A percentile compares a stretch with the other conserved stretches of the same genome.
phyloP scores from a whole-genome alignment of 2,113 vertebrate genomes.

The Aix galericulata region DNA sequence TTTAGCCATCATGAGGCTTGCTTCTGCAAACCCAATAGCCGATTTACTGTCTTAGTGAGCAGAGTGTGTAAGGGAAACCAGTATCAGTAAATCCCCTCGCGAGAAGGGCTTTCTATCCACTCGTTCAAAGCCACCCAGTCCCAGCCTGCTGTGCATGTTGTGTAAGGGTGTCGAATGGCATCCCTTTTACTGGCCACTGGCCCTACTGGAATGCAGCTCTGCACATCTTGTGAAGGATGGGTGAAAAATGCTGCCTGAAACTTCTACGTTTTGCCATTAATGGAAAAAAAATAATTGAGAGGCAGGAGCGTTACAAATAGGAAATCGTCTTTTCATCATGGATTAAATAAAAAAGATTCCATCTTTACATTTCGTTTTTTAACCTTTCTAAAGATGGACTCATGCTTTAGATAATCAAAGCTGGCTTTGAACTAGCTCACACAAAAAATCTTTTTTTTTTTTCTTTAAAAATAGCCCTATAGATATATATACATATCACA shows the following conservation, averaged over 20 bases:
- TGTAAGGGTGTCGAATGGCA: constrained; percentile 61
- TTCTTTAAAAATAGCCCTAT: constrained; percentile 59
- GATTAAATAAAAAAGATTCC: constrained; percentile 54
- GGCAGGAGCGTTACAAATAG: background rate
- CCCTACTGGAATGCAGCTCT: constrained; percentile 56
- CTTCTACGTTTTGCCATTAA: constrained; percentile 11
- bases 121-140: constrained; percentile 39
- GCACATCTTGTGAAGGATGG: constrained; percentile 43
- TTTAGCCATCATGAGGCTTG: background rate
- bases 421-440: constrained; percentile 48
- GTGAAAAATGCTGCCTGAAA: constrained; percentile 53
- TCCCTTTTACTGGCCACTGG: constrained; percentile 47
- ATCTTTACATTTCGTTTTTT: constrained; percentile 52
- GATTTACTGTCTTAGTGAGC: constrained; percentile 35
- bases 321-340: constrained; percentile 52
- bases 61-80: constrained; percentile 49
- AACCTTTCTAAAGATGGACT: constrained; percentile 27
- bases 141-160: constrained; percentile 26
- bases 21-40: constrained; percentile 26
- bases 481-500: constrained; percentile 11
- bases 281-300: background rate
- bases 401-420: constrained; percentile 69
- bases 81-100: constrained; percentile 27
- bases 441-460: background rate
- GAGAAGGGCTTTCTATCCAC: constrained; percentile 34